phyloP scores from a whole-genome alignment of 2,888 invertebrate species.

The Clanis bilineata region DNA sequence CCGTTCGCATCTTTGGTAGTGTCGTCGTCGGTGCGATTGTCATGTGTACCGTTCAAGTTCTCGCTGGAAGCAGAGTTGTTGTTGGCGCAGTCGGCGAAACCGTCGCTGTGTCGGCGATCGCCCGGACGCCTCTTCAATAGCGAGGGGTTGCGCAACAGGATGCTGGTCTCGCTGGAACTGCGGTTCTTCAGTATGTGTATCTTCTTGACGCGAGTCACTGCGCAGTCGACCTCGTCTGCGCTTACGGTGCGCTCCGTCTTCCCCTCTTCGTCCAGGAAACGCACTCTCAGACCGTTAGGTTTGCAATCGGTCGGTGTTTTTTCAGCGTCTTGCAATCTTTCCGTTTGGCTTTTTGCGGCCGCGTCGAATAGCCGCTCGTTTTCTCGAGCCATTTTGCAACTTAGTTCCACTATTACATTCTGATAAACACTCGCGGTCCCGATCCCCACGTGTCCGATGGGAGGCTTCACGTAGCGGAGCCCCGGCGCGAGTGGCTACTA shows the following conservation, averaged over 20 bases:
- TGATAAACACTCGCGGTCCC: slow-evolving; percentile 34
- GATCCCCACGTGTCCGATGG: slow-evolving; percentile 34
- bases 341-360: slow-evolving; percentile 62
- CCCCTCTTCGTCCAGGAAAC: slow-evolving; percentile 76
- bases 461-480: slow-evolving; percentile 53
- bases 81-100: slow-evolving; percentile 59
- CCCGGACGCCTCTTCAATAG: slow-evolving; percentile 65
- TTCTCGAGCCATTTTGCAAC: slow-evolving; percentile 66
- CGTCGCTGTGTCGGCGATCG: slow-evolving; percentile 63
- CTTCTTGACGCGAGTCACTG: slow-evolving; percentile 72
- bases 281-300: slow-evolving; percentile 67
- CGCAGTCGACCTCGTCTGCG: slow-evolving; percentile 72
- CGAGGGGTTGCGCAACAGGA: slow-evolving; percentile 69
- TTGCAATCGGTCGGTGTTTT: slow-evolving; percentile 58
- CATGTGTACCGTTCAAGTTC: slow-evolving; percentile 56
- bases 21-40: slow-evolving; percentile 30
- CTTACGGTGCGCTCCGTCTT: slow-evolving; percentile 75
- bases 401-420: slow-evolving; percentile 47
- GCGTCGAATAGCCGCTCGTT: slow-evolving; percentile 70
- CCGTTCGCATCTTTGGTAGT: slow-evolving; percentile 69
- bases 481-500: slow-evolving; percentile 43
- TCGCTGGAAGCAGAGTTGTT: slow-evolving; percentile 69
- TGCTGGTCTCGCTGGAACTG: slow-evolving; percentile 78
- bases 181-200: slow-evolving; percentile 77
- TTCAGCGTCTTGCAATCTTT: slow-evolving; percentile 64